Evolutionary conservation across 1,140 invertebrate species (phyloP).

Genomic region (Lanistes nyassanus): DNA sequence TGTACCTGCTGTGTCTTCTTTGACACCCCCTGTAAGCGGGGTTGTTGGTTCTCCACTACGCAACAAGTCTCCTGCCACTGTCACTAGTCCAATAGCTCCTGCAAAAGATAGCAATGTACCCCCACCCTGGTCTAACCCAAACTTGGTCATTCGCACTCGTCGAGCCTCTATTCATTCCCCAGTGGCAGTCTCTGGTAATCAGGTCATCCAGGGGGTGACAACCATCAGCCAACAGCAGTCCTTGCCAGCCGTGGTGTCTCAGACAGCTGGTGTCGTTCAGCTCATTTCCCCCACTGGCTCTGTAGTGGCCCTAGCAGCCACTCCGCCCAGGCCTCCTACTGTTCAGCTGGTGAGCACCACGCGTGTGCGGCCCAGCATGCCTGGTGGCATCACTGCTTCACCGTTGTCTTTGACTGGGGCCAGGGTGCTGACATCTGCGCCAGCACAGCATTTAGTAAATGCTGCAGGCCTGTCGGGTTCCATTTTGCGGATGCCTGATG

Average conservation of each 20-base stretch:
- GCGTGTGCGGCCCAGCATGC: constrained; percentile 6
- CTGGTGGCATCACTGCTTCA: not conserved
- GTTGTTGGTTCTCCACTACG: constrained; percentile 15
- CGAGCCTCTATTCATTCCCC: constrained; percentile 63
- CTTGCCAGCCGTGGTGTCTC: not conserved
- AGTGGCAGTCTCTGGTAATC: constrained; percentile 19
- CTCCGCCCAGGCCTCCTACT: not conserved
- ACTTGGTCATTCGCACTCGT: constrained; percentile 70
- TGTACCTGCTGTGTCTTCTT: constrained; percentile 11
- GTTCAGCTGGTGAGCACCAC: constrained; percentile 17
- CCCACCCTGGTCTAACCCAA: constrained; percentile 69
- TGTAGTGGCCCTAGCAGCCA: constrained; percentile 16
- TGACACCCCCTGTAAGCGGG: not conserved
- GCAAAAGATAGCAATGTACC: constrained; percentile 32
- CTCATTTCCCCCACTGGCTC: constrained; percentile 12
- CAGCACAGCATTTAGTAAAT: not conserved
- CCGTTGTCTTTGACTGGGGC: constrained; percentile 14
- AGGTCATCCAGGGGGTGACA: constrained; percentile 7
- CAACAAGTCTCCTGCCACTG: constrained; percentile 22
- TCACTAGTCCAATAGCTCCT: constrained; percentile 22
- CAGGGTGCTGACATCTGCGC: not conserved
- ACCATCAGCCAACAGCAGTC: constrained; percentile 7
- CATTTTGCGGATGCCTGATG: constrained; percentile 22
- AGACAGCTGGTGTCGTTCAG: constrained; percentile 5
- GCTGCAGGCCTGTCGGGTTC: constrained; percentile 10